phyloP scores from a whole-genome alignment of 2,113 vertebrate genomes.

The Micromys minutus region DNA sequence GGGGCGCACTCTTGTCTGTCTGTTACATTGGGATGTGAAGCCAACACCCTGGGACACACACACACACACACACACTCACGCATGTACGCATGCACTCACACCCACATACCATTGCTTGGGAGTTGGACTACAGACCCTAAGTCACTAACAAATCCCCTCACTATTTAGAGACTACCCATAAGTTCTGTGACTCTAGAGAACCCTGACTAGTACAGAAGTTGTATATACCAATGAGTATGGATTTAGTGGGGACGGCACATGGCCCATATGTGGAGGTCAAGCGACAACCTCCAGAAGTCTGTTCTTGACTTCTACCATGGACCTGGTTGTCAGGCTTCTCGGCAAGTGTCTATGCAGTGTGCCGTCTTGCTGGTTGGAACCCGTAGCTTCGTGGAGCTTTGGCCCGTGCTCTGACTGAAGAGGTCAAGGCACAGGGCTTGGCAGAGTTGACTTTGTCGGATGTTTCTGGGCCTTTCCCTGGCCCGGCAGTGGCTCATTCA shows the following conservation, averaged over 20 bases:
- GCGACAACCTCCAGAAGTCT: not conserved
- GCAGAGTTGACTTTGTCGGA: not conserved
- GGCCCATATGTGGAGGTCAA: not conserved
- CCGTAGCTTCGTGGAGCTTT: no score
- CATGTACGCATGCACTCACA: not conserved
- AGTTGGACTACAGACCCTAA: no score
- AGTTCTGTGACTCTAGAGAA: no score
- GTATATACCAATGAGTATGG: no score
- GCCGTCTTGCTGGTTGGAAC: no score
- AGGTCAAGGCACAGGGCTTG: not conserved
- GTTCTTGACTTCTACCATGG: no score
- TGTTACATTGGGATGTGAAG: not conserved
- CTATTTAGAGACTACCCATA: no score
- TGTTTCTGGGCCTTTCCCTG: not conserved
- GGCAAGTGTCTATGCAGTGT: not conserved
- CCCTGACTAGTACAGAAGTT: no score
- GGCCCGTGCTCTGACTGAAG: not conserved
- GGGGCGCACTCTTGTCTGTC: not conserved
- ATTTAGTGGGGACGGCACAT: not conserved
- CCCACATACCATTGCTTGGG: no score
- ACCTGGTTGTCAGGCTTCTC: not conserved
- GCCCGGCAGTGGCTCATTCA: not conserved
- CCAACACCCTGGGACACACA: not conserved
- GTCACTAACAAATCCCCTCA: no score
- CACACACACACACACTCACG: not conserved